These are phyloP conservation scores for Drosophila takahashii DNA, from an alignment of 1,140 invertebrate genomes.

Conservation along the genomic window DNA sequence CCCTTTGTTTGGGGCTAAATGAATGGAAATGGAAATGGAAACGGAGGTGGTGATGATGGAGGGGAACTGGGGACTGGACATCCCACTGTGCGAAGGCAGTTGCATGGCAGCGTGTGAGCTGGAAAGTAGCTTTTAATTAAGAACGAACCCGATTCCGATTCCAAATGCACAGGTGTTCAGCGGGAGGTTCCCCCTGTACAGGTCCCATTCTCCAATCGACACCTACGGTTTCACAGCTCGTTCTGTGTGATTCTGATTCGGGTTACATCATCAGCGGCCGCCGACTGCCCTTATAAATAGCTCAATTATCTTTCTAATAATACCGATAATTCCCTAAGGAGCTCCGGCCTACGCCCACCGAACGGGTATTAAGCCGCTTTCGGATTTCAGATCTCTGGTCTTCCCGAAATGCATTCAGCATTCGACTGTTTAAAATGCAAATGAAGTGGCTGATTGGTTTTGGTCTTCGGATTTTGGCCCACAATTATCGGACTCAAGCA, in stretches of 20 bases:
- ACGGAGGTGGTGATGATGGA: constrained; percentile 10
- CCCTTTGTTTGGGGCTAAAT: constrained; percentile 55
- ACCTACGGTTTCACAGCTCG: constrained; percentile 80
- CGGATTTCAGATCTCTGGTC: background rate
- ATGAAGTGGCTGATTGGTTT: constrained; percentile 79
- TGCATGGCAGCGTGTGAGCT: constrained; percentile 33
- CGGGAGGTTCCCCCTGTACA: constrained; percentile 42
- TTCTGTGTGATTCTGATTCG: constrained; percentile 35
- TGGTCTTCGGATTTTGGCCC: constrained; percentile 34
- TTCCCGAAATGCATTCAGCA: constrained; percentile 33
- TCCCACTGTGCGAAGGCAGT: constrained; percentile 57
- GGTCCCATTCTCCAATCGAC: constrained; percentile 52
- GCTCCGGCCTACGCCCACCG: constrained; percentile 50
- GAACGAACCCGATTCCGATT: constrained; percentile 42
- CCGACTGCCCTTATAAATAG: constrained; percentile 62
- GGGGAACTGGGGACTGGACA: constrained; percentile 12
- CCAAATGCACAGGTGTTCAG: constrained; percentile 61
- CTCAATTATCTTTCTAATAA: constrained; percentile 79
- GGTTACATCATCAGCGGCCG: constrained; percentile 42
- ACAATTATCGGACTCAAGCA: constrained; percentile 58
- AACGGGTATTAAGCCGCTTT: constrained; percentile 59
- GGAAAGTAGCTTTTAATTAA: constrained; percentile 81
- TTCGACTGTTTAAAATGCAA: constrained; percentile 68
- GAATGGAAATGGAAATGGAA: constrained; percentile 1
- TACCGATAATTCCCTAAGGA: constrained; percentile 66